Base-by-base conservation (phyloP, 2,888 invertebrate genomes). In the Acanthacorydalis orientalis region DNA sequence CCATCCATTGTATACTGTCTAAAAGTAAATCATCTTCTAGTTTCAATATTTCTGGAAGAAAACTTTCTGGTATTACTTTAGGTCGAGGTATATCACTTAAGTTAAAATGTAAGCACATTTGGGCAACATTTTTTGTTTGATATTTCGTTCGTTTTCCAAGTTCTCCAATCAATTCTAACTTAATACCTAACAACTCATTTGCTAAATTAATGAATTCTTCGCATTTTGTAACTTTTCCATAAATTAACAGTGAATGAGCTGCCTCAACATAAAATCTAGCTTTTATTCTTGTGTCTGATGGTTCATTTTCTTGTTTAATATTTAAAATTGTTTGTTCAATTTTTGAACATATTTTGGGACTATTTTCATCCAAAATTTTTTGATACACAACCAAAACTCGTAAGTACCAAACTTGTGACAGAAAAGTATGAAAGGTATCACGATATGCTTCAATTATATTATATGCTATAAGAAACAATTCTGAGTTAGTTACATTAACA, bases 91-190 rank as follows among this genome's bases (percentile, higher is more conserved):
- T 58, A 48, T 62, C 64, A 2, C 63, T 56, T 7, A 74, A 52
- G 45, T 69, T 66, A 44, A 88, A 76, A 55, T 78, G 74, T 0
- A 93, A 63, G 37, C 82, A 77, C 12, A 97, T 69, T 60, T 96
- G 97, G 0, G 97, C 79, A 43, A 90, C 64, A 33, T 82, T 74
- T 40, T 78, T 80, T 55, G 80, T 74, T 63, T 98, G 97, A 61
- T 79, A 91, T 57, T 82, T 83, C 8, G 97, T 97, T 51, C 96
- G 75, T 61, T 87, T 85, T 0, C 96, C 96, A 53, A 96, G 66
- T 34, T 83, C 77, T 54, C 91, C 88, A 69, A 69, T 61, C 4
- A 91, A 70, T 55, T 79, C 73, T 39, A 89, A 65, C 41, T 74
- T 73, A 39, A 93, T 63, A 6, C 79, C 77, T 31, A 84, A 69